Percentiles rank a stretch among this genome's conserved stretches.
Evolutionary conservation across 2,797 vertebrate genomes (phyloP).

Genomic region (Galagoides demidoff): DNA sequence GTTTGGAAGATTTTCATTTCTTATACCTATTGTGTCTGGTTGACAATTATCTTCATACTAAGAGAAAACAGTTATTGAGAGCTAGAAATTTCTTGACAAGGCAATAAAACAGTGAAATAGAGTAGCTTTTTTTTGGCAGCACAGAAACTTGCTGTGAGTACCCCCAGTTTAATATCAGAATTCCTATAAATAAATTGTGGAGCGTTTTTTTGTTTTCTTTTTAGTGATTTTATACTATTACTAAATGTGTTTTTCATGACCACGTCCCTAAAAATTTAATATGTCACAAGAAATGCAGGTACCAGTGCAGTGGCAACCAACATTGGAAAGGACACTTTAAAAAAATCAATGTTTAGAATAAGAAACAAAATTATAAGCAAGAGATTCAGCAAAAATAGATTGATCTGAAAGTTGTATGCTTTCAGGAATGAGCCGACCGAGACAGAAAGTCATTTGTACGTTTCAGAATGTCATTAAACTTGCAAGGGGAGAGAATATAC

Average conservation of each 20-base stretch:
- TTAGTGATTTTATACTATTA: background rate
- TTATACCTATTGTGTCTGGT: background rate
- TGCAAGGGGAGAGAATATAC: background rate
- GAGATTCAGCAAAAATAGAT: background rate
- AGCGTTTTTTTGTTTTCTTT: background rate
- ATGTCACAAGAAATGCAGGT: background rate
- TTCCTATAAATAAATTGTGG: background rate
- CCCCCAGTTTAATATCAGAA: background rate
- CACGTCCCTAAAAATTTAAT: background rate
- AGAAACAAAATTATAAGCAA: background rate
- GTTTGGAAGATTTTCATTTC: background rate
- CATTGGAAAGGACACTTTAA: background rate
- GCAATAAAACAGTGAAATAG: conserved; percentile 47
- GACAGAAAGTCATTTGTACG: background rate
- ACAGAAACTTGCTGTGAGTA: background rate
- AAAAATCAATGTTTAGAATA: background rate
- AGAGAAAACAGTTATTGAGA: background rate
- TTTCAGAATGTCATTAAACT: background rate
- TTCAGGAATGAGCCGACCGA: background rate
- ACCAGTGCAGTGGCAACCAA: background rate
- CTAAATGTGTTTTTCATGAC: background rate
- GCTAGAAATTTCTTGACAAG: background rate
- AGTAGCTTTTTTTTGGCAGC: background rate
- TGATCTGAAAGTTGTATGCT: background rate
- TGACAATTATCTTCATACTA: conserved; percentile 17